Percentiles rank a stretch among this genome's conserved stretches.
Conservation (phyloP, 2,113 vertebrate genomes). For the Rhabdomys dilectus region DNA sequence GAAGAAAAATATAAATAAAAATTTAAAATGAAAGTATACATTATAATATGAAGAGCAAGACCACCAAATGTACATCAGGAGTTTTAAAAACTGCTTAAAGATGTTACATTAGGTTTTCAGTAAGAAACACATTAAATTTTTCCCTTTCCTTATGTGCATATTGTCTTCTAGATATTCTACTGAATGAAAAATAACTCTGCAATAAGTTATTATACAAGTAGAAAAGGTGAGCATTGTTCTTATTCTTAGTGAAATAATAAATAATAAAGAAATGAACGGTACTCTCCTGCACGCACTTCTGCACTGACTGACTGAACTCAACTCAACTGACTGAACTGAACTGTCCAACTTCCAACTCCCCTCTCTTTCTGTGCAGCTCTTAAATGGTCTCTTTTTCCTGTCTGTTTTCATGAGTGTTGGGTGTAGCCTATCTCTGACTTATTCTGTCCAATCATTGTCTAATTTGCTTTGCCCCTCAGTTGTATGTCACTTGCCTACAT, state of each 20-base stretch:
- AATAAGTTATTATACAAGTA: not conserved
- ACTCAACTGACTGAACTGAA: too few relatives aligned
- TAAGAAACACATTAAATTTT: slow-evolving; percentile 65
- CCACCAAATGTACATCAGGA: not conserved
- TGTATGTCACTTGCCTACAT: too few relatives aligned
- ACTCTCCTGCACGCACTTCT: too few relatives aligned
- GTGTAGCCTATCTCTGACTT: too few relatives aligned
- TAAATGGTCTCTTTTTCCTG: too few relatives aligned
- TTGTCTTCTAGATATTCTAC: slow-evolving; percentile 65
- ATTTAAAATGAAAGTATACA: not conserved
- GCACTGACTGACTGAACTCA: too few relatives aligned
- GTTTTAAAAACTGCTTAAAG: not conserved
- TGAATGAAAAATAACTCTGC: slow-evolving; percentile 56
- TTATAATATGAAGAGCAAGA: not conserved
- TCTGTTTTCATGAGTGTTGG: too few relatives aligned
- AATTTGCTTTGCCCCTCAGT: too few relatives aligned
- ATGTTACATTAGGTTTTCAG: slow-evolving; percentile 61
- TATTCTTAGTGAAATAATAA: slow-evolving; percentile 45
- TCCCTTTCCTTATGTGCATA: slow-evolving; percentile 38
- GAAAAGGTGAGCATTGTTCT: not conserved
- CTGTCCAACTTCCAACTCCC: too few relatives aligned
- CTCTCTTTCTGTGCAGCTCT: too few relatives aligned
- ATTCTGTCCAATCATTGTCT: too few relatives aligned
- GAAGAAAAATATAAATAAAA: not conserved
- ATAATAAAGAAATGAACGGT: not conserved